Conservation (phyloP, 2,888 invertebrate genomes). For the Rhingia rostrata region DNA sequence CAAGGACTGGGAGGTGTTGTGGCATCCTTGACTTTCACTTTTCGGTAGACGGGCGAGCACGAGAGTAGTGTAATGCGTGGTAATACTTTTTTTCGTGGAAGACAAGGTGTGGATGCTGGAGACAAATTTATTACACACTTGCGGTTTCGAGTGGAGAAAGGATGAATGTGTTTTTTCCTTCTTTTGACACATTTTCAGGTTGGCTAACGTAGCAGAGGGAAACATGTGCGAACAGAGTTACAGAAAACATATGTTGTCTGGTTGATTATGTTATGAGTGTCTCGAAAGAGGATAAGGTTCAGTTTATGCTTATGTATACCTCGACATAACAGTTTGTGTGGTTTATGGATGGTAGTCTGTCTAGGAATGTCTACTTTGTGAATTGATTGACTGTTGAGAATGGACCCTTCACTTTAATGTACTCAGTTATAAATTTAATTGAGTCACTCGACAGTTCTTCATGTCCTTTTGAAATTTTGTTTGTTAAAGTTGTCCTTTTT, state of each 20-base stretch:
- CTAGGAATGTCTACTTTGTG: too few relatives aligned
- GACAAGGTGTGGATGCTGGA: slow-evolving; percentile 36
- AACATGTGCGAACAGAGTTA: not conserved
- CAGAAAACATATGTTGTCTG: slow-evolving; percentile 50
- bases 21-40: slow-evolving; percentile 61
- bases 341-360: too few relatives aligned
- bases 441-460: too few relatives aligned
- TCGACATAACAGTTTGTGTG: too few relatives aligned
- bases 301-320: too few relatives aligned
- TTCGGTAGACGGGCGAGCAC: not conserved
- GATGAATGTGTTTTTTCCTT: slow-evolving; percentile 1
- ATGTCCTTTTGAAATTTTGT: too few relatives aligned
- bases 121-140: slow-evolving; percentile 65
- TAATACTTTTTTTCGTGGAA: slow-evolving; percentile 35
- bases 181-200: slow-evolving; percentile 13
- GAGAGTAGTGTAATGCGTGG: slow-evolving; percentile 47
- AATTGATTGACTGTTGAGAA: too few relatives aligned
- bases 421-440: too few relatives aligned
- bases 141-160: slow-evolving; percentile 26
- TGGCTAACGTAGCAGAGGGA: not conserved
- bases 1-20: slow-evolving; percentile 4
- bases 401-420: too few relatives aligned
- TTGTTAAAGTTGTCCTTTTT: too few relatives aligned
- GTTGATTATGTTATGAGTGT: slow-evolving; percentile 54
- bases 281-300: slow-evolving; percentile 23